These are phyloP conservation scores for Coilia nasus DNA, from an alignment of 2,797 vertebrate species.

Conservation along the genomic window DNA sequence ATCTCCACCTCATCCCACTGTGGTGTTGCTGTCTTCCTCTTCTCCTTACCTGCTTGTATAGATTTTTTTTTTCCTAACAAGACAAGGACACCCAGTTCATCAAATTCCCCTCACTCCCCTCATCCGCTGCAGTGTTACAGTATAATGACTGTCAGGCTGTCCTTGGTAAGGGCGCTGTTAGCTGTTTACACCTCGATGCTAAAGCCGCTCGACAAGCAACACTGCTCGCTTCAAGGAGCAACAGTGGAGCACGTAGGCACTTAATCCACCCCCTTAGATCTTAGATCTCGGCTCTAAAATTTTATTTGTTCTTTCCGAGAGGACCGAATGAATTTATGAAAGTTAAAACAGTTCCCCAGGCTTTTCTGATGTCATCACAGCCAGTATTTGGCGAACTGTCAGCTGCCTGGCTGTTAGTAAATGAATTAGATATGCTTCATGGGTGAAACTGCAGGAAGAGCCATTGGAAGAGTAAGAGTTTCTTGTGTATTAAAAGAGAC, in stretches of 20 bases:
- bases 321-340: background rate
- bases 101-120: no score
- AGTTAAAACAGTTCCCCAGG: background rate
- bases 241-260: background rate
- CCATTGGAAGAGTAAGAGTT: background rate
- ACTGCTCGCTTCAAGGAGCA: background rate
- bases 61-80: no score
- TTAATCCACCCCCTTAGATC: background rate
- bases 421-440: slow-evolving; percentile 25
- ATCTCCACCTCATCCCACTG: no score
- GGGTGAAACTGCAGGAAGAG: background rate
- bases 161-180: background rate
- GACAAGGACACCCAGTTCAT: no score
- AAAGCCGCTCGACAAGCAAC: background rate
- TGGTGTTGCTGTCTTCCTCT: no score
- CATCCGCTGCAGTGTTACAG: no score
- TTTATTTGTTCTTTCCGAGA: background rate
- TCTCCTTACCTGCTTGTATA: no score
- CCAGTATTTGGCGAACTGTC: background rate
- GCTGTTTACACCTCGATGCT: background rate
- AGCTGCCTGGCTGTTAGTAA: background rate
- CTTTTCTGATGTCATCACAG: background rate
- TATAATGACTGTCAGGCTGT: background rate
- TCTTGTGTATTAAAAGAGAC: background rate
- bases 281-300: background rate